Evolutionary conservation across 2,797 vertebrate genomes (phyloP).

Genomic region (Aselliscus stoliczkanus): DNA sequence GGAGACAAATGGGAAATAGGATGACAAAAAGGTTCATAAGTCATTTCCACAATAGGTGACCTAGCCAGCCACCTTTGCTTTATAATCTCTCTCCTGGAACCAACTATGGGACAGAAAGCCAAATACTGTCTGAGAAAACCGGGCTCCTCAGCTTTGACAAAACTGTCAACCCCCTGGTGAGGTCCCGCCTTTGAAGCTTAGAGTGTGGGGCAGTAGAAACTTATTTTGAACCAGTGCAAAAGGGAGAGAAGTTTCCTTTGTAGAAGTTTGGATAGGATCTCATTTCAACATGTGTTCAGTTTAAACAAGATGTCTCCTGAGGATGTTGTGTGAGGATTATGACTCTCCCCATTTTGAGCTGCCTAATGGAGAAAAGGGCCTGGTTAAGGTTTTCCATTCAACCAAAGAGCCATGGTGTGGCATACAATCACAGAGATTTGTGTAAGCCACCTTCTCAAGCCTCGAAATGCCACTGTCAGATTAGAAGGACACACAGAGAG

Average conservation of each 20-base stretch:
- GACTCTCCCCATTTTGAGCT: neutral
- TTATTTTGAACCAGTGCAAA: neutral
- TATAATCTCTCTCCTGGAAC: neutral
- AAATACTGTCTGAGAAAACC: neutral
- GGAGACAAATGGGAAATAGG: neutral
- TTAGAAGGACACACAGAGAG: neutral
- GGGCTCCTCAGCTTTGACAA: neutral
- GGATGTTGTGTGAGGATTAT: neutral
- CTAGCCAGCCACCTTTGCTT: neutral
- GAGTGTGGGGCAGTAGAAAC: neutral
- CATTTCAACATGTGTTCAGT: neutral
- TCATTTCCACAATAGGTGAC: neutral
- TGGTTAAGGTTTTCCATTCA: neutral
- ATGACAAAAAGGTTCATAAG: neutral
- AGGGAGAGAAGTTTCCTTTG: neutral
- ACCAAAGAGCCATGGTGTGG: neutral
- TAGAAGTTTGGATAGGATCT: neutral
- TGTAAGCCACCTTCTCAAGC: neutral
- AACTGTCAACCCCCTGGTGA: neutral
- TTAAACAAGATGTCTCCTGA: neutral
- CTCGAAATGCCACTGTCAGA: neutral
- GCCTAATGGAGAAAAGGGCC: neutral
- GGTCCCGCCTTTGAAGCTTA: neutral
- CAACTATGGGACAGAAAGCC: neutral
- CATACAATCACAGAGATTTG: neutral